These are phyloP conservation scores for Myoxocephalus aenaeus DNA, from an alignment of 2,797 vertebrate species.

Conservation along the genomic window DNA sequence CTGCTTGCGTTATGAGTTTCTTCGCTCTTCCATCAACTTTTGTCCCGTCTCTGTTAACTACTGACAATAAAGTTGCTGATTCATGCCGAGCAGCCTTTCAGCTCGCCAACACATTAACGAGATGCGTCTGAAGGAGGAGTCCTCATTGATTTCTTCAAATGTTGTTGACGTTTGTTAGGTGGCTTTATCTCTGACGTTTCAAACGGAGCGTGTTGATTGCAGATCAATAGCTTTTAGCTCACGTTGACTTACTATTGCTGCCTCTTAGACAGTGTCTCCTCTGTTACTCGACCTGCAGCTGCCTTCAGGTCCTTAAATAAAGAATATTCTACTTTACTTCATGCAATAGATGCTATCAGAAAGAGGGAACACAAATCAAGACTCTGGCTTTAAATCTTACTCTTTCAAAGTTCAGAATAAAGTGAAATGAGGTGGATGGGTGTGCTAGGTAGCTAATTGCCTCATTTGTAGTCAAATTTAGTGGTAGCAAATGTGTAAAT, in stretches of 20 bases:
- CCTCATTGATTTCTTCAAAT: constrained; percentile 84
- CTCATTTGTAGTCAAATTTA: background rate
- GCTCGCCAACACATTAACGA: constrained; percentile 82
- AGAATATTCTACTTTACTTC: background rate
- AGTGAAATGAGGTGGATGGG: background rate
- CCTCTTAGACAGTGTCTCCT: background rate
- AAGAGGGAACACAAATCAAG: background rate
- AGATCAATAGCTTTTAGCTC: constrained; percentile 84
- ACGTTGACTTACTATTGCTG: constrained; percentile 73
- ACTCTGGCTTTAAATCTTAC: background rate
- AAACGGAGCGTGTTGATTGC: constrained; percentile 69
- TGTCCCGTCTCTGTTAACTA: constrained; percentile 40
- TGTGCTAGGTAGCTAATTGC: background rate
- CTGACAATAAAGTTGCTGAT: constrained; percentile 61
- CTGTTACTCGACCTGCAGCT: constrained; percentile 1
- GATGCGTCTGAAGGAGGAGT: constrained; percentile 87
- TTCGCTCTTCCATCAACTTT: constrained; percentile 55
- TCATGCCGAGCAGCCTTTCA: constrained; percentile 23
- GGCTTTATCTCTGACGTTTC: constrained; percentile 18
- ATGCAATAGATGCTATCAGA: background rate
- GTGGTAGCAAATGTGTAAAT: background rate
- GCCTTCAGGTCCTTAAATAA: background rate
- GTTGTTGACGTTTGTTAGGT: constrained; percentile 45
- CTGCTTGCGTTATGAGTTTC: constrained; percentile 61
- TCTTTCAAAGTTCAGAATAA: background rate